Evolutionary conservation across 2,113 vertebrate species (phyloP), one percentile per base, ranked within the genome.

Genomic region (Girardinichthys multiradiatus): DNA sequence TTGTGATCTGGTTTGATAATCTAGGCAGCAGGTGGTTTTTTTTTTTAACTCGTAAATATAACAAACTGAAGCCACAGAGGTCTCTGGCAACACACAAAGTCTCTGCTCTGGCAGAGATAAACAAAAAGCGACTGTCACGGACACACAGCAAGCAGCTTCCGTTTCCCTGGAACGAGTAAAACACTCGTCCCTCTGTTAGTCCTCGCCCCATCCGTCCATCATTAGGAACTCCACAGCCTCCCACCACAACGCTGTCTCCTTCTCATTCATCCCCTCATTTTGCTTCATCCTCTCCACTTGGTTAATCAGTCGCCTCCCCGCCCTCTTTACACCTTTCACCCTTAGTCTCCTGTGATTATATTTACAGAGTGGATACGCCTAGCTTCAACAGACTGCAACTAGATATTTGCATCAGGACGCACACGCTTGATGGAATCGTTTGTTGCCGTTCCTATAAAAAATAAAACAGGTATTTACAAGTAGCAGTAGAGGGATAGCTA

Each of bases 171-270:
- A 80, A 75, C 39, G 61, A 68, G 13, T 15, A 26, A 13, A 60
- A 87, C 88, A 91, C 85, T 77, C 72, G 1, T 57, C 60, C 64
- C 87, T 91, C 84, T 91, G 87, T 92, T 85, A 31, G 17, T 29
- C 80, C 28, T 51, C 72, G 62, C 60, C 42, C 64, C 64, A 54
- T 80, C 72, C 6, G 39, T 77, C 80, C 76, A 81, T 84, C 85
- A 73, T 76, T 81, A 79, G 64, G 80, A 67, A 66, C 82, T 74
- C 63, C 72, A 57, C 70, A 58, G n/a, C 61, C 29, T 54, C 58
- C 31, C 48, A 19, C 28, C 27, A 4, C 66, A 58, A 88, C 80
- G 88, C 75, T 39, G 57, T 37, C 74, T 82, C 87, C 82, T 75
- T 62, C 30, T 11, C 82, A 83, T 90, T 84, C 64, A 69, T 17